Conservation (phyloP, 2,113 vertebrate genomes). For the Sturnira hondurensis region DNA sequence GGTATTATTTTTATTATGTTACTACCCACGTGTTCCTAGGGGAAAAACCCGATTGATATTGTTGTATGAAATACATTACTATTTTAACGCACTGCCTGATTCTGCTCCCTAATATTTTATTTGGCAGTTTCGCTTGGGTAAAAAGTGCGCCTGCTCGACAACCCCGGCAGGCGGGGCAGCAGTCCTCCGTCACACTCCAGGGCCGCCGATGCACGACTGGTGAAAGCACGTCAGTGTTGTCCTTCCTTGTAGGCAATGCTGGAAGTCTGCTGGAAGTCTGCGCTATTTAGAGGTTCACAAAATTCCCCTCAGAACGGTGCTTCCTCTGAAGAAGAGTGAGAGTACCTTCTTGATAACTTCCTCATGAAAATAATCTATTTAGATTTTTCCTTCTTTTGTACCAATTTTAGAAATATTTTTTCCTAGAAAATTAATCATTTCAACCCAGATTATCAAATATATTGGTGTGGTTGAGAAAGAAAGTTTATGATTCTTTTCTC, state of each 20-base stretch:
- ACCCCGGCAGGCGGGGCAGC: neutral
- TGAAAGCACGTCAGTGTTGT: neutral
- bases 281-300: neutral
- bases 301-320: neutral
- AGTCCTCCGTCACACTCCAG: neutral
- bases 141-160: neutral
- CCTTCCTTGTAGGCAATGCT: neutral
- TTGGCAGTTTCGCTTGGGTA: neutral
- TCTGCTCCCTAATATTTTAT: neutral
- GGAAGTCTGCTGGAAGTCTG: neutral
- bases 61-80: neutral
- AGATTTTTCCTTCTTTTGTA: neutral
- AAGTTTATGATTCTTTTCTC: neutral
- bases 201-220: neutral
- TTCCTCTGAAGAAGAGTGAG: neutral
- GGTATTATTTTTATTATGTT: neutral
- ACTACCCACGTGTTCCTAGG: neutral
- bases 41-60: neutral
- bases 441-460: neutral
- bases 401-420: neutral
- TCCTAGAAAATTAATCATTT: neutral
- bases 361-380: conserved; percentile 15
- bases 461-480: neutral
- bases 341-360: neutral
- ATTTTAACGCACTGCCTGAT: neutral